phyloP scores from a whole-genome alignment of 2,888 invertebrate species.

The Scaptomyza caliginosa region DNA sequence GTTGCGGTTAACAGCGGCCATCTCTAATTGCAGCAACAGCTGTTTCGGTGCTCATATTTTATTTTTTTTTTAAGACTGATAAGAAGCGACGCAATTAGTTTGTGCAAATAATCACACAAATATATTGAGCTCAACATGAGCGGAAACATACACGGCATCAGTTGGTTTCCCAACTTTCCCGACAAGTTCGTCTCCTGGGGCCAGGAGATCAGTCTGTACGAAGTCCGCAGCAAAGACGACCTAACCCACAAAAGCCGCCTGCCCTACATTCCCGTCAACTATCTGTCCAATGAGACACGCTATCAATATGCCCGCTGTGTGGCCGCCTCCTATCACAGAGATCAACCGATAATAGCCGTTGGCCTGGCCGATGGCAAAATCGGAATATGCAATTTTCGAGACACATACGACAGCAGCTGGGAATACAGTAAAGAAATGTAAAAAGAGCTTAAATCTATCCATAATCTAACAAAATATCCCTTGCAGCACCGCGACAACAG shows the following conservation, averaged over 20 bases:
- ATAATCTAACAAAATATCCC: not conserved
- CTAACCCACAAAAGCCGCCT: slow-evolving; percentile 55
- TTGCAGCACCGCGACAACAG: slow-evolving; percentile 91
- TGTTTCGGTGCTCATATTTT: slow-evolving; percentile 45
- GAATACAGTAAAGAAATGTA: slow-evolving; percentile 83
- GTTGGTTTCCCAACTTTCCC: slow-evolving; percentile 92
- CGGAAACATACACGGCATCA: slow-evolving; percentile 89
- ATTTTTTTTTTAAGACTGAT: slow-evolving; percentile 55
- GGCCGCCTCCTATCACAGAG: slow-evolving; percentile 92
- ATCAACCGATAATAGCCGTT: slow-evolving; percentile 92
- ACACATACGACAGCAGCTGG: slow-evolving; percentile 86
- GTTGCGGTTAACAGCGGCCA: slow-evolving; percentile 4
- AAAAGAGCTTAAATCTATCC: slow-evolving; percentile 21
- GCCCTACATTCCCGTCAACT: slow-evolving; percentile 78
- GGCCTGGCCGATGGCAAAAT: slow-evolving; percentile 96
- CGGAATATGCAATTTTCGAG: slow-evolving; percentile 90
- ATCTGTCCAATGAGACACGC: slow-evolving; percentile 81
- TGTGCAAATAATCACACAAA: slow-evolving; percentile 11
- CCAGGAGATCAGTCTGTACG: slow-evolving; percentile 94
- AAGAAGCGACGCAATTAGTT: slow-evolving; percentile 69
- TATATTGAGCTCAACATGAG: slow-evolving; percentile 83
- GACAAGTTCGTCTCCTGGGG: slow-evolving; percentile 96
- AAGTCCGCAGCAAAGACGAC: slow-evolving; percentile 85
- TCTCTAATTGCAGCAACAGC: slow-evolving; percentile 44
- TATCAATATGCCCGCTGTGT: slow-evolving; percentile 93